Percentiles rank a stretch among this genome's conserved stretches.
Evolutionary conservation across 2,113 vertebrate species (phyloP).

Genomic region (Caracal caracal): DNA sequence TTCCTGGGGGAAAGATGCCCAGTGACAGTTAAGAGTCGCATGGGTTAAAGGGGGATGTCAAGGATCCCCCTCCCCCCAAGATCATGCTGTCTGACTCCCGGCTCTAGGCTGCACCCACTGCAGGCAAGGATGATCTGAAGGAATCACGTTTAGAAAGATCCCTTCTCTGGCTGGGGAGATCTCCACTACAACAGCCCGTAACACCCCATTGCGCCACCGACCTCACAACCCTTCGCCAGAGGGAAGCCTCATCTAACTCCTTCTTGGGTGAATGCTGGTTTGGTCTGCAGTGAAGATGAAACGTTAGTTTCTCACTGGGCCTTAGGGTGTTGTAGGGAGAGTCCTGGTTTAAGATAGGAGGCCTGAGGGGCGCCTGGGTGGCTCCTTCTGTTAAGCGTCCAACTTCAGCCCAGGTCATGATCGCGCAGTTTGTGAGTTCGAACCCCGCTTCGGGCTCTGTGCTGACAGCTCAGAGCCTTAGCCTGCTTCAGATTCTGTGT

Average conservation of each 20-base stretch:
- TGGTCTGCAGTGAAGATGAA: not conserved
- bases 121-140: not conserved
- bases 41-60: not conserved
- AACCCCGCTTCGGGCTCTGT: no score
- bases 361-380: not conserved
- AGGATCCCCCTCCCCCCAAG: constrained; percentile 9
- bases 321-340: not conserved
- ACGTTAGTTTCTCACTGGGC: not conserved
- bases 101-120: not conserved
- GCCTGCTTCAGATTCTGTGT: no score
- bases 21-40: not conserved
- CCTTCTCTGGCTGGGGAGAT: not conserved
- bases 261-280: not conserved
- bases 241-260: not conserved
- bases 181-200: fast-evolving
- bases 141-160: not conserved
- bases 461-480: no score
- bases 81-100: not conserved
- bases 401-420: no score
- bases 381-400: no score
- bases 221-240: fast-evolving
- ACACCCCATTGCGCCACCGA: no score
- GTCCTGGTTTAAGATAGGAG: not conserved
- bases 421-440: no score
- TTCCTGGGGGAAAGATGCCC: not conserved